Base-by-base conservation (phyloP, 2,888 invertebrate genomes). In the Pasiphila rectangulata region DNA sequence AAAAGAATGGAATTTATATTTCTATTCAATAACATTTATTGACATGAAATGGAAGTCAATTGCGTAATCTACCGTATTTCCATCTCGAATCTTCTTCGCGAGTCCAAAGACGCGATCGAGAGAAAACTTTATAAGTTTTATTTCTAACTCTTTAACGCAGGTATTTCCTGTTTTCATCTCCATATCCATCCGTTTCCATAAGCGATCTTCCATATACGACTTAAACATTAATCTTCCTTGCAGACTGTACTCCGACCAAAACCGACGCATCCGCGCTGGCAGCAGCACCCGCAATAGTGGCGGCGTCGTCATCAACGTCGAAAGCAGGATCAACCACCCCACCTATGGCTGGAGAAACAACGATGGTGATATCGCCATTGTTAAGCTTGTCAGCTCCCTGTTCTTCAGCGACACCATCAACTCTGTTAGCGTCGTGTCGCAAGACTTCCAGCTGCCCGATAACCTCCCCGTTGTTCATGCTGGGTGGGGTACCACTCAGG, bases 401-500 rank as follows among this genome's bases (percentile, higher is more conserved):
- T 1, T 0, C 0, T 53, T 51, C 5, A 56, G 55, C 5, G 23
- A 35, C 0, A 52, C 10, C 0, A 41, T 65, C 5, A 13, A 42
- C 2, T 61, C 51, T 16, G 56, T 30, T 0, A 0, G n/a, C 0
- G 66, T 70, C 21, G 17, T 60, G 4, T 5, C 16, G 2, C 30
- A 54, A 6, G 59, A 34, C 0, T 51, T 42, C 3, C 5, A 21
- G 2, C 0, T 70, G 3, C 62, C 62, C 5, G 60, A 61, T 3
- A 46, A 58, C 13, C 2, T 40, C 1, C 58, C 69, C 0, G 73
- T 73, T 0, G 46, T 63, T 1, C 67, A 68, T 23, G 65, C 67
- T 29, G 75, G 75, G 3, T 75, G 75, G 73, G 74, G 75, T 0
- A 13, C 51, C 0, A 58, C 55, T 16, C 2, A 43, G 4, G 72